Evolutionary conservation across 2,888 invertebrate genomes (phyloP), one percentile per base, ranked within the genome.

Genomic region (Habrosyne pyritoides): DNA sequence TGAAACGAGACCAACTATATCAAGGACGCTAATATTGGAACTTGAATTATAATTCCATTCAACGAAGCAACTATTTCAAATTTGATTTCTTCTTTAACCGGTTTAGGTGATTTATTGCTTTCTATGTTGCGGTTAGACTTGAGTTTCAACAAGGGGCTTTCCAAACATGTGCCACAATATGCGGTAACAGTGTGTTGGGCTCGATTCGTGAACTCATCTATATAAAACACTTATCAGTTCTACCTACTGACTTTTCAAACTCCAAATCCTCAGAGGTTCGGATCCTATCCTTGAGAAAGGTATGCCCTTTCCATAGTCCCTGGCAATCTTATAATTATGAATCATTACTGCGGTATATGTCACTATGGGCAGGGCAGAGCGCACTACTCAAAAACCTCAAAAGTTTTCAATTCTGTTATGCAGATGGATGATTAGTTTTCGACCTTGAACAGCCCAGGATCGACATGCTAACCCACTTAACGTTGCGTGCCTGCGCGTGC

Each of bases 21-120:
- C 91, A 91, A 90, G 91, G 91, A 89, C 91, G 85, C 73, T 77
- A 76, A 79, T 83, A 81, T 80, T 81, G 73, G 77, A 82, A 83
- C 81, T 79, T 77, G 79, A 83, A 80, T 84, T 79, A 75, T 75
- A 72, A 70, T 68, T 71, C 63, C 61, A 72, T 78, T 76, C 67
- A 75, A 71, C 60, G 65, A 50, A 47, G 56, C 53, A 53, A 71
- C 61, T 53, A 68, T 67, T 67, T 55, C 59, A 54, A 68, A 66
- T 54, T 60, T 58, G 63, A 71, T 68, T 66, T 63, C 62, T 67
- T 67, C 63, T 58, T 57, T 48, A 59, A 68, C 65, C 57, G 59
- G 68, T 69, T 68, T 60, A 56, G 55, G 55, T 55, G 14, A n/a
- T 53, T 52, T 33, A 50, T 47, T 48, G 22, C 30, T 42, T 47